Evolutionary conservation across 1,140 invertebrate genomes (phyloP).

Genomic region (Bombus soroeensis): DNA sequence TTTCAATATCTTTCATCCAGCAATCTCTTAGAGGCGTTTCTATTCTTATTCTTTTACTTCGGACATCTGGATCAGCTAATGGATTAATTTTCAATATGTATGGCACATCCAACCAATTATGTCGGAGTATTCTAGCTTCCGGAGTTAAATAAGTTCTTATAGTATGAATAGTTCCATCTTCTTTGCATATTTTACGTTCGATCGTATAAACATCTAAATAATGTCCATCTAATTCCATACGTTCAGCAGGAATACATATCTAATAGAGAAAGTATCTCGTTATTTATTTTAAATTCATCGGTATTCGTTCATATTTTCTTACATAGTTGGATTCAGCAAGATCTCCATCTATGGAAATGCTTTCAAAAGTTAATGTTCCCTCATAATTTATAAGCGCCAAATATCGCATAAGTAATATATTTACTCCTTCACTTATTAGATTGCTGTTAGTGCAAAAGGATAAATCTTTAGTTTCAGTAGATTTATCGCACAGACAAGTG

Average conservation of each 20-base stretch:
- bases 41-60: neutral
- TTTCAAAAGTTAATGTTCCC: conserved; percentile 83
- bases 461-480: conserved; percentile 53
- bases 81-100: conserved; percentile 71
- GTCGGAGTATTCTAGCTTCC: conserved; percentile 67
- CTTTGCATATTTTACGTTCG: conserved; percentile 59
- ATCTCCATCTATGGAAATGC: conserved; percentile 84
- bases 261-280: neutral
- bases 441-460: conserved; percentile 62
- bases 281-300: conserved; percentile 24
- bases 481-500: conserved; percentile 62
- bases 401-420: conserved; percentile 85
- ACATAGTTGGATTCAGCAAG: conserved; percentile 85
- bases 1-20: conserved; percentile 84
- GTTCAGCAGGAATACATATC: conserved; percentile 61
- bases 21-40: conserved; percentile 39
- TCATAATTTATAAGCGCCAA: conserved; percentile 83
- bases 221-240: conserved; percentile 58
- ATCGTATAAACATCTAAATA: conserved; percentile 65
- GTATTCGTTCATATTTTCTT: conserved; percentile 65
- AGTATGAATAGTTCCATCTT: conserved; percentile 45
- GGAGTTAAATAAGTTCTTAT: conserved; percentile 65
- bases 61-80: conserved; percentile 40
- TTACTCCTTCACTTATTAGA: conserved; percentile 85
- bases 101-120: conserved; percentile 65